phyloP scores from a whole-genome alignment of 2,113 vertebrate genomes.

The Clarias batrachus region DNA sequence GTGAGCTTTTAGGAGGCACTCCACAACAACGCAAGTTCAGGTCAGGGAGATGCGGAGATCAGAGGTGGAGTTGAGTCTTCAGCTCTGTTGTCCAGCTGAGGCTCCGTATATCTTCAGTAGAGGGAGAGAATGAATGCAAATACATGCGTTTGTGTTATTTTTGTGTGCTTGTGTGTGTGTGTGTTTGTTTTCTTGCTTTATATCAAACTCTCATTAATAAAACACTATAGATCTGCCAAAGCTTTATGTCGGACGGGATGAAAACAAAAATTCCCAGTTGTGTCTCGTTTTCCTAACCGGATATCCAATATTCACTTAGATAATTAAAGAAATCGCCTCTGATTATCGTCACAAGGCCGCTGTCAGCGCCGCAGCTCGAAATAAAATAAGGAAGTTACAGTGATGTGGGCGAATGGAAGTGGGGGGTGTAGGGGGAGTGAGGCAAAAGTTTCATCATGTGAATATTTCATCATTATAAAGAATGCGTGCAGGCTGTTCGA shows the following conservation, averaged over 20 bases:
- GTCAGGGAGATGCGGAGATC: not conserved
- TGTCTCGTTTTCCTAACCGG: conserved; percentile 37
- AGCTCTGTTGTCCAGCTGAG: not conserved
- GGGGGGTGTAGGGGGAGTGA: not conserved
- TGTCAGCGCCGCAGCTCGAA: not conserved
- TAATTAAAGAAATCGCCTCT: conserved; percentile 43
- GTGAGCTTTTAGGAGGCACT: not conserved
- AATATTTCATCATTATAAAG: conserved; percentile 17
- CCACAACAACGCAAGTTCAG: conserved; percentile 1
- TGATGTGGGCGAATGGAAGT: not conserved
- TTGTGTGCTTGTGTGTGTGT: not conserved
- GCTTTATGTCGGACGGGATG: conserved; percentile 40
- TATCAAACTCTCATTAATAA: conserved; percentile 48
- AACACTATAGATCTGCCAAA: conserved; percentile 41
- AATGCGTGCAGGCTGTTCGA: not conserved
- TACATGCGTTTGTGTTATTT: not conserved
- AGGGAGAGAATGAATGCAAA: not conserved
- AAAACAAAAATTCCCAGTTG: conserved; percentile 45
- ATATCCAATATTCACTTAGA: conserved; percentile 45
- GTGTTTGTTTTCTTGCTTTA: conserved; percentile 34
- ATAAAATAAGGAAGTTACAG: conserved; percentile 20
- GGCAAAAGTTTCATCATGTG: conserved; percentile 40
- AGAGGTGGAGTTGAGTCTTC: not conserved
- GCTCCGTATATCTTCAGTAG: not conserved
- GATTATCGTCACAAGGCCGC: conserved; percentile 18